Evolutionary conservation across 2,113 vertebrate genomes (phyloP).

Genomic region (Clarias gariepinus): DNA sequence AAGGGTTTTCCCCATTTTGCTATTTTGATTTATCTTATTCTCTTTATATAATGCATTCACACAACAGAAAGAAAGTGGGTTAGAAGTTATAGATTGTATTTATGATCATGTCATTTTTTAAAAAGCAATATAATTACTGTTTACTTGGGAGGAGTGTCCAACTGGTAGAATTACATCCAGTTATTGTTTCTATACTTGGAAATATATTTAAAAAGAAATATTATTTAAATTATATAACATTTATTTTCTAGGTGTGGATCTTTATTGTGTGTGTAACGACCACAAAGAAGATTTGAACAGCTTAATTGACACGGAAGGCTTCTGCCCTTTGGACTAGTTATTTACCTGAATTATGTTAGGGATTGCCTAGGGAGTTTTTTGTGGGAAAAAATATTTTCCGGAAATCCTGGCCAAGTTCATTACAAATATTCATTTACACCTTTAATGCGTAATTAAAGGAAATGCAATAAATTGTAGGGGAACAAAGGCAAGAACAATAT

Average conservation of each 20-base stretch:
- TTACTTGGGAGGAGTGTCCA: background rate
- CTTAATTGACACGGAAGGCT: background rate
- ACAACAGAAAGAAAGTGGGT: background rate
- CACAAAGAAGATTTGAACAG: background rate
- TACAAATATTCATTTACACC: background rate
- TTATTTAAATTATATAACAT: background rate
- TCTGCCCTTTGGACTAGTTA: slow-evolving; percentile 26
- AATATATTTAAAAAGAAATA: background rate
- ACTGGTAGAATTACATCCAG: background rate
- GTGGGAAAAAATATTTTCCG: background rate
- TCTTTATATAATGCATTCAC: background rate
- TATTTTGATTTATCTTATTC: background rate
- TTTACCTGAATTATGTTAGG: background rate
- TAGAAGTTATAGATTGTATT: background rate
- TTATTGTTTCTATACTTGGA: background rate
- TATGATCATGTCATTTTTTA: background rate
- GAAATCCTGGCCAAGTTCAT: background rate
- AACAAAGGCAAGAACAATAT: slow-evolving; percentile 11
- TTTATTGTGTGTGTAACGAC: background rate
- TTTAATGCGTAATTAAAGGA: background rate
- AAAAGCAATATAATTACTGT: background rate
- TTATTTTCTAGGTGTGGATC: background rate
- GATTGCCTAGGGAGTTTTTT: background rate
- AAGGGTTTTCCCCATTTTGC: background rate
- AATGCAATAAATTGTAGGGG: background rate